Evolutionary conservation across 2,113 vertebrate species (phyloP).

Genomic region (Lepidiolamprologus cunningtoni): DNA sequence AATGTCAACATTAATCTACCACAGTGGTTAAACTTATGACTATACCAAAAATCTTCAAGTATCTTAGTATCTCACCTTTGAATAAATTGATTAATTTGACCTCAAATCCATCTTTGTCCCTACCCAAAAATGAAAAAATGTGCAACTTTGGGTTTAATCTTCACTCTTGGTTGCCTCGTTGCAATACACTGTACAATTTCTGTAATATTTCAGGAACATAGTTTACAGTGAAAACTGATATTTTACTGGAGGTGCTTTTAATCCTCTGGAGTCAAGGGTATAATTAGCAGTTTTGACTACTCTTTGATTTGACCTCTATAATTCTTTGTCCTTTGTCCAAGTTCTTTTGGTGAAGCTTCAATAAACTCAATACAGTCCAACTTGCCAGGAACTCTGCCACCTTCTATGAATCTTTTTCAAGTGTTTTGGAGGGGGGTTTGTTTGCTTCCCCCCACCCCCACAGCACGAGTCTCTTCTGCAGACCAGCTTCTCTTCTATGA

Average conservation of each 20-base stretch:
- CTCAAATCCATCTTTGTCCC: not conserved
- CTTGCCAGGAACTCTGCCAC: not conserved
- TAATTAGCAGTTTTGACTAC: not conserved
- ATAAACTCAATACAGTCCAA: not conserved
- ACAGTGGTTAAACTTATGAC: not conserved
- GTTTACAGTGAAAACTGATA: not conserved
- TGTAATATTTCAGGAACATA: not conserved
- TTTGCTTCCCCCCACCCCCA: rapidly evolving
- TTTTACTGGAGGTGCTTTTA: not conserved
- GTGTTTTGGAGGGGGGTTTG: not conserved
- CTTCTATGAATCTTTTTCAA: not conserved
- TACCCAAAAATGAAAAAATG: not conserved
- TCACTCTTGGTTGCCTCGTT: not conserved
- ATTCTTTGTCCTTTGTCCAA: not conserved
- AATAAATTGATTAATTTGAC: not conserved
- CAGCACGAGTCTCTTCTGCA: not conserved
- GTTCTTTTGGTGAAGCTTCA: not conserved
- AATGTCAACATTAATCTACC: not conserved
- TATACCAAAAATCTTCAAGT: not conserved
- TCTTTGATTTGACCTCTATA: not conserved
- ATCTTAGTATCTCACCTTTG: not conserved
- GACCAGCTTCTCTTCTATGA: not conserved
- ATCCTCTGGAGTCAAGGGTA: not conserved
- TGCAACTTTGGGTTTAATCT: not conserved
- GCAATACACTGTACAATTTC: not conserved